Evolutionary conservation across 2,888 invertebrate species (phyloP).

Genomic region (Drosophila ezoana): DNA sequence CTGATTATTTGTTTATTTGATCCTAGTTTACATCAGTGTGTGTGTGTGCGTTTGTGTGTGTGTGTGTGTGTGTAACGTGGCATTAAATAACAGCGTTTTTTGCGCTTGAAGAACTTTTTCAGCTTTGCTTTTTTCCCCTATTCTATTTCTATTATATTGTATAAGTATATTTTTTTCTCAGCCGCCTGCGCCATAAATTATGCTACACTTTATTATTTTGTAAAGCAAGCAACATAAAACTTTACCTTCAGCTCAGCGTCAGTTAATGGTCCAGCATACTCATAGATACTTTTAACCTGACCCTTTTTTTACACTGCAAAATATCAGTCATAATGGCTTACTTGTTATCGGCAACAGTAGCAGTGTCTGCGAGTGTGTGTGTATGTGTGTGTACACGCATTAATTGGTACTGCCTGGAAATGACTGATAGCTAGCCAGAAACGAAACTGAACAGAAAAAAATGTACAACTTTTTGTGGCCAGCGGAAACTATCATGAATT

Average conservation of each 20-base stretch:
- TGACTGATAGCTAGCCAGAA: conserved; percentile 2
- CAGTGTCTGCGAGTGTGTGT: conserved; percentile 1
- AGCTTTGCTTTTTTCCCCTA: conserved; percentile 16
- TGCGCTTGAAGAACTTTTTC: conserved; percentile 56
- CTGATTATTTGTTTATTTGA: conserved; percentile 71
- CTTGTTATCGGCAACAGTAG: conserved; percentile 29
- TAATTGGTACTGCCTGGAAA: conserved; percentile 35
- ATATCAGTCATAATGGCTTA: conserved; percentile 40
- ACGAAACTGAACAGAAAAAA: background rate
- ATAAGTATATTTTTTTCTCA: conserved; percentile 19
- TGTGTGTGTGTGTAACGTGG: conserved; percentile 35
- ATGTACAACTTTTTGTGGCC: background rate
- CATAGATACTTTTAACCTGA: conserved; percentile 28
- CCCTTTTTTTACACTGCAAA: conserved; percentile 35
- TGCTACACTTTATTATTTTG: conserved; percentile 61
- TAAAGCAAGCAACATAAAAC: conserved; percentile 48
- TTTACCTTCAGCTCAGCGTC: conserved; percentile 39
- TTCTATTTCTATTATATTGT: conserved; percentile 22
- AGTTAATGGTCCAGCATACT: conserved; percentile 40
- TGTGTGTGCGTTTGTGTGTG: conserved; percentile 13
- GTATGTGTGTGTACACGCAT: conserved; percentile 17
- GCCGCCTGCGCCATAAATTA: conserved; percentile 52
- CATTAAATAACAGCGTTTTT: conserved; percentile 62
- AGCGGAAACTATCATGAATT: background rate
- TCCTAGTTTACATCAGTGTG: conserved; percentile 6